Base-by-base conservation (phyloP, 2,797 vertebrate species). In the Crax fasciolata region DNA sequence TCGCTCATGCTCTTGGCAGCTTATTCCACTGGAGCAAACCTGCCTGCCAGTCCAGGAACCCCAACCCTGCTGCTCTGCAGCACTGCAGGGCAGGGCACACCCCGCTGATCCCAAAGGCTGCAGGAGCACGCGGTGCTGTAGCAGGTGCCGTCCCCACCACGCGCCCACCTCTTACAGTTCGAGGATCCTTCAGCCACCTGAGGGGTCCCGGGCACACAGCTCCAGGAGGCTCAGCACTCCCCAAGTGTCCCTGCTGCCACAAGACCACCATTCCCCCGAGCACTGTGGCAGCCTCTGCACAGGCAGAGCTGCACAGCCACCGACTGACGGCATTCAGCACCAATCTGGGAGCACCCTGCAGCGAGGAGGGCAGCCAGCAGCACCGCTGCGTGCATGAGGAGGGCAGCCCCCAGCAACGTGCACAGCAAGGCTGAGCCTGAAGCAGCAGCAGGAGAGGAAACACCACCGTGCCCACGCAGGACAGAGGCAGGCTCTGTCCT, bases 51-150 rank as follows among this genome's bases (percentile, higher is more conserved):
- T 6, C 51, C 38, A 41, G 18, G 27, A n/a, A 12, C 20, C 63
- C 6, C 25, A 35, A 21, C n/a, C 30, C 13, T 4, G 30, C 18
- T 1, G 25, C 48, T 38, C 48, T 3, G 49, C 11, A 20, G 27
- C 2, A 2, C 19, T 20, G 30, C 28, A 32, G 5, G 0, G 62
- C 8, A 21, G 32, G 27, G 2, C 2, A 1, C 2, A 32, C 32
- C 44, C 63, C 6, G 6, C 55, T 2, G 74, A 30, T 5, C 16
- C 66, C 51, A 11, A 3, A 11, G 46, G 70, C 61, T 49, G 43
- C 49, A 7, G 66, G 35, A 59, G 15, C 55, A 57, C 6, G n/a
- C 55, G 9, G 19, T 8, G n/a, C 13, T 57, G 13, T 12, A 21
- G 32, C 13, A 20, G 57, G 32, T 21, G 32, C 67, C 30, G 39